phyloP scores from a whole-genome alignment of 2,797 vertebrate species.

The Siniperca scherzeri region DNA sequence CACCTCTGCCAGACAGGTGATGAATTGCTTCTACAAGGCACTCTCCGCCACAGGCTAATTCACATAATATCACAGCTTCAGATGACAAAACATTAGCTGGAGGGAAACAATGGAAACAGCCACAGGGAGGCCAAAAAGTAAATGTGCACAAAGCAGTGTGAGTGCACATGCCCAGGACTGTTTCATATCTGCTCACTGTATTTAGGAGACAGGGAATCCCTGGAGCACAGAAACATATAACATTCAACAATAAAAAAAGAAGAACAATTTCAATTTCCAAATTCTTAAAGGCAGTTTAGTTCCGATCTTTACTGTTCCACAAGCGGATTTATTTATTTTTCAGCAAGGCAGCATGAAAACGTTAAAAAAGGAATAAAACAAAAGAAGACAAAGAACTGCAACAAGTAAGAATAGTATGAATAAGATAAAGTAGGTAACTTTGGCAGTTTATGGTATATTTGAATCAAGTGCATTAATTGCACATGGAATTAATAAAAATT shows the following conservation, averaged over 20 bases:
- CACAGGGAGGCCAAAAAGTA: slow-evolving; percentile 45
- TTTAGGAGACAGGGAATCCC: slow-evolving; percentile 29
- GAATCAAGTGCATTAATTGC: background rate
- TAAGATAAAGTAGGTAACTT: background rate
- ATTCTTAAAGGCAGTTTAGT: background rate
- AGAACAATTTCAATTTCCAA: background rate
- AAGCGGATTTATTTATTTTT: background rate
- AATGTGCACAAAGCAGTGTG: slow-evolving; percentile 25
- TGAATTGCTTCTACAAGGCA: slow-evolving; percentile 77
- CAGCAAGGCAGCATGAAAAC: background rate
- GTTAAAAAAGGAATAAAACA: background rate
- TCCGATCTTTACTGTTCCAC: background rate
- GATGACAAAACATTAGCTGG: slow-evolving; percentile 80
- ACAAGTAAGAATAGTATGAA: background rate
- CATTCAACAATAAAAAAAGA: background rate
- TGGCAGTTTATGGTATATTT: background rate
- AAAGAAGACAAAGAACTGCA: background rate
- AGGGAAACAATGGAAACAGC: slow-evolving; percentile 67
- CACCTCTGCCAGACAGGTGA: slow-evolving; percentile 81
- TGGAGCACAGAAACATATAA: slow-evolving; percentile 37
- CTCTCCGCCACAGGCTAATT: slow-evolving; percentile 75
- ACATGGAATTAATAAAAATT: background rate
- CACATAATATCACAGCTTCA: slow-evolving; percentile 75
- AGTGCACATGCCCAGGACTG: slow-evolving; percentile 8
- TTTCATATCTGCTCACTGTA: slow-evolving; percentile 14